A percentile compares a stretch with the other conserved stretches of the same genome.
These are phyloP conservation scores for Notodonta dromedarius DNA, from an alignment of 2,888 invertebrate genomes.

Conservation along the genomic window DNA sequence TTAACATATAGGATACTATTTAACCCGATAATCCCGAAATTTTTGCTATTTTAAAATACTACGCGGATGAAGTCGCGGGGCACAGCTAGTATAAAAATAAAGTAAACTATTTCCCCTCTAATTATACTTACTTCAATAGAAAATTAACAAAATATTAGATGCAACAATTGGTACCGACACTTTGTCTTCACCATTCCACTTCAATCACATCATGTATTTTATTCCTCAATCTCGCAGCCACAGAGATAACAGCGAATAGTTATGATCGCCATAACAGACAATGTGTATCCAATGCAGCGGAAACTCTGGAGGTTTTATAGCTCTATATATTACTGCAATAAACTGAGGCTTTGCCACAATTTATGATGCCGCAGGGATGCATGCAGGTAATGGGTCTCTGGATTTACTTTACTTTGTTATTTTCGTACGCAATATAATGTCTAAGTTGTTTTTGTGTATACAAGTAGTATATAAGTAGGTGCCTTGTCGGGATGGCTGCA, in stretches of 20 bases:
- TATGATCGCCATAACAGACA: conserved; percentile 25
- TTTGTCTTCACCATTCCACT: conserved; percentile 9
- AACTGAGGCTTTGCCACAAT: conserved; percentile 24
- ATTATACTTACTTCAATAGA: too few species aligned
- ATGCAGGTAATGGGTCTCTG: background rate
- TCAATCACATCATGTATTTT: conserved; percentile 21
- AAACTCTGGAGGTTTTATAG: conserved; percentile 22
- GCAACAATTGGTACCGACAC: background rate
- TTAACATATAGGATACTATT: too few species aligned
- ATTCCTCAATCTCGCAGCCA: conserved; percentile 22
- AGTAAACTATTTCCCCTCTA: too few species aligned
- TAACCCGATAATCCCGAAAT: too few species aligned
- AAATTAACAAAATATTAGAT: too few species aligned
- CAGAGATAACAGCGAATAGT: conserved; percentile 6
- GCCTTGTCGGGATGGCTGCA: too few species aligned
- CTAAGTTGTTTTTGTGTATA: background rate
- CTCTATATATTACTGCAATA: conserved; percentile 16
- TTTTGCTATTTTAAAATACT: too few species aligned
- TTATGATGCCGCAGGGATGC: conserved; percentile 17
- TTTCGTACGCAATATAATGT: too few species aligned
- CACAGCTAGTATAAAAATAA: too few species aligned
- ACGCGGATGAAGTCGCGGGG: too few species aligned
- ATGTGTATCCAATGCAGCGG: conserved; percentile 21
- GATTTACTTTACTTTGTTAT: conserved; percentile 1
- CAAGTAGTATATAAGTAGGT: background rate